A percentile compares a stretch with the other conserved stretches of the same genome.
These are phyloP conservation scores for Sebastes steindachneri DNA, from an alignment of 2,797 vertebrate species.

Conservation along the genomic window DNA sequence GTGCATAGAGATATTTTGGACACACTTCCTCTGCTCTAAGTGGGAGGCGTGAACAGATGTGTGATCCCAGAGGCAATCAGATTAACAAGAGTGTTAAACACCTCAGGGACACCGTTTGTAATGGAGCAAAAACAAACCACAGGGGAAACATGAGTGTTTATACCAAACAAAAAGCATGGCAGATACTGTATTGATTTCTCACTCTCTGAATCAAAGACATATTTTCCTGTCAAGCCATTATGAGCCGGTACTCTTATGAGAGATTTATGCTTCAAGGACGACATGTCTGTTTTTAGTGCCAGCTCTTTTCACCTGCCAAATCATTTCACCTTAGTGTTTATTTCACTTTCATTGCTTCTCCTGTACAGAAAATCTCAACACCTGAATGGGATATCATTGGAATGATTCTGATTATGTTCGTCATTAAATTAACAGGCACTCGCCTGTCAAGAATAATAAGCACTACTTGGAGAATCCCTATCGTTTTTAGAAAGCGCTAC, in stretches of 20 bases:
- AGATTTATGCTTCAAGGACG: conserved; percentile 22
- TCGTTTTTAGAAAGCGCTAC: conserved; percentile 9
- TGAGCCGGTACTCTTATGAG: background rate
- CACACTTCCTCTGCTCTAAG: conserved; percentile 36
- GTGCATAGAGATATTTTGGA: background rate
- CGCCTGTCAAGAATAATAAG: conserved; percentile 41
- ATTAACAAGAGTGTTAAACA: conserved; percentile 56
- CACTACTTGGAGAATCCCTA: background rate
- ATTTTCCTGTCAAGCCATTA: conserved; percentile 16
- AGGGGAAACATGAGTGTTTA: conserved; percentile 27
- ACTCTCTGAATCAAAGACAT: background rate
- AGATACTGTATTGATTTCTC: conserved; percentile 34
- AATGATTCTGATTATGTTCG: conserved; percentile 31
- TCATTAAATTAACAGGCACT: conserved; percentile 21
- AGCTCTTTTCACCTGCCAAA: conserved; percentile 14
- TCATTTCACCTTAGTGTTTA: conserved; percentile 6
- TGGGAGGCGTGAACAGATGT: conserved; percentile 43
- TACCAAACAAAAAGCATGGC: conserved; percentile 31
- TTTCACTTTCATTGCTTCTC: conserved; percentile 12
- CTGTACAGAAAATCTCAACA: background rate
- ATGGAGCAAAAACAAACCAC: conserved; percentile 41
- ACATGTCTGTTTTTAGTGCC: conserved; percentile 7
- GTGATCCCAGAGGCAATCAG: conserved; percentile 34
- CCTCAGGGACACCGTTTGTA: conserved; percentile 2
- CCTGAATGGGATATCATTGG: background rate